Evolutionary conservation across 1,140 invertebrate species (phyloP).

Genomic region (Drosophila dunni): DNA sequence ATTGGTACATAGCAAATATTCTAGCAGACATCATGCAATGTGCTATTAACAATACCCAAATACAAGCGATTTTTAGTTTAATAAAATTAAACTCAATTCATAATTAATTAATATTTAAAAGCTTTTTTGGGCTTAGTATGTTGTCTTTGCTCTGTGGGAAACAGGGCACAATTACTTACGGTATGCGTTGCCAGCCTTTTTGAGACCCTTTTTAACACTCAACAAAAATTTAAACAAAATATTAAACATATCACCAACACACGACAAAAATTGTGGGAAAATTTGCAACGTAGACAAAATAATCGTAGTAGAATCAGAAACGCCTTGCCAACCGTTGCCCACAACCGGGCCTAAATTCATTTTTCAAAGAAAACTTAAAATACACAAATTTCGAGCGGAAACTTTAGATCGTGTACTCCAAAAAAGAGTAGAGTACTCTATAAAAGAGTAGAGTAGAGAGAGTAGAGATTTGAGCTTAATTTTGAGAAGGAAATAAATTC

Average conservation of each 20-base stretch:
- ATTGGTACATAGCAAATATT: neutral
- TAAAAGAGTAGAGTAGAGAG: too few species aligned
- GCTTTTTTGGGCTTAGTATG: neutral
- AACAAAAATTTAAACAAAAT: neutral
- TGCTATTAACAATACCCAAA: slow-evolving; percentile 16
- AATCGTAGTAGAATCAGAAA: neutral
- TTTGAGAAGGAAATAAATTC: too few species aligned
- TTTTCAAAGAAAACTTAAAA: too few species aligned
- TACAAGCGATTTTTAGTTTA: neutral
- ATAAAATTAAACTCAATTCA: too few species aligned
- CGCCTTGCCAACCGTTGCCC: neutral
- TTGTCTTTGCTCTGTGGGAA: neutral
- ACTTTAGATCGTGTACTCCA: too few species aligned
- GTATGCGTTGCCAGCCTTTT: slow-evolving; percentile 34
- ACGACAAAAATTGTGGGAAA: neutral
- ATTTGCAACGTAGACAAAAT: neutral
- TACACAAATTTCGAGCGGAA: too few species aligned
- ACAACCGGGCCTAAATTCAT: too few species aligned
- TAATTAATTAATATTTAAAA: neutral
- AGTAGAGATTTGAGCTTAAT: too few species aligned
- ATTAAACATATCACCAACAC: neutral
- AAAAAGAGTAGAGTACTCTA: too few species aligned
- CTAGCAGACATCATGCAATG: slow-evolving; percentile 24
- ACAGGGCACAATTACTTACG: slow-evolving; percentile 28
- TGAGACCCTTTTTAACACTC: neutral